Evolutionary conservation across 1,140 invertebrate genomes (phyloP).

Genomic region (Lucilia cuprina): DNA sequence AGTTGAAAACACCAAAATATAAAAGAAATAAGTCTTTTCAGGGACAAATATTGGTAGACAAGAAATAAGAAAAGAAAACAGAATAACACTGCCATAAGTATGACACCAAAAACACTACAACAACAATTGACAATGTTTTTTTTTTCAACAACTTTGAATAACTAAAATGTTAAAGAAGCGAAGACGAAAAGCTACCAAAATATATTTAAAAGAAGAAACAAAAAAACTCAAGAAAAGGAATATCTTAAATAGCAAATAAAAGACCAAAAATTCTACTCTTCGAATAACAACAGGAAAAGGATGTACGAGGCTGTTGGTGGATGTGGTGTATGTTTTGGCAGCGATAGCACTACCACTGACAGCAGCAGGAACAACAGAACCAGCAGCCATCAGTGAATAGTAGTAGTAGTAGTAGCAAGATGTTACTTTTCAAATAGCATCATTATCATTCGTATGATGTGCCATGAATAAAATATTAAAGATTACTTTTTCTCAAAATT

Average conservation of each 20-base stretch:
- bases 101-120: neutral
- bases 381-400: neutral
- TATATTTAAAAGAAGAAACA: neutral
- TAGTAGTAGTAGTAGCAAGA: neutral
- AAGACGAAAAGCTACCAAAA: neutral
- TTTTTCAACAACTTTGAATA: neutral
- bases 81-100: neutral
- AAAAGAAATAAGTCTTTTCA: neutral
- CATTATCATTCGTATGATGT: constrained; percentile 36
- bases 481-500: neutral
- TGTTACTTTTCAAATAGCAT: constrained; percentile 26
- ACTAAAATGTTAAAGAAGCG: neutral
- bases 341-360: neutral
- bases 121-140: neutral
- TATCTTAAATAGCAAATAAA: neutral
- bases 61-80: neutral
- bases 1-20: neutral
- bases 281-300: constrained; percentile 15
- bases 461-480: constrained; percentile 38
- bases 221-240: neutral
- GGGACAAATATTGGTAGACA: neutral
- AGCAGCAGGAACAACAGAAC: neutral
- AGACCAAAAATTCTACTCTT: neutral
- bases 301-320: neutral
- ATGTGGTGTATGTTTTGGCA: neutral